A percentile compares a stretch with the other conserved stretches of the same genome.
Evolutionary conservation across 2,113 vertebrate genomes (phyloP).

Genomic region (zebrafish (Danio rerio)): GRCz12tu NC_133183.1:49777001-49777500

Average conservation of each 20-base stretch:
- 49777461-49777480: neutral
- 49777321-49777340: constrained; percentile 30
- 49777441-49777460: neutral
- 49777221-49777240: too few species aligned
- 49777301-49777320: neutral
- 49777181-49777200: constrained; percentile 14
- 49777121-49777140: too few species aligned
- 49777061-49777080: too few species aligned
- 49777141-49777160: neutral
- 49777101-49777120: too few species aligned
- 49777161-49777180: too few species aligned
- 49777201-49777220: neutral
- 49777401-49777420: constrained; percentile 39
- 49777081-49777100: too few species aligned
- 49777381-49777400: constrained; percentile 4
- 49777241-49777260: neutral
- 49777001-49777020: too few species aligned
- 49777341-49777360: constrained; percentile 9
- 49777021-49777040: too few species aligned
- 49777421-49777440: constrained; percentile 25
- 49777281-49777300: constrained; percentile 16
- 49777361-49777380: constrained; percentile 18
- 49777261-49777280: neutral
- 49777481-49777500: too few species aligned
- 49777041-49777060: too few species aligned